These are phyloP conservation scores for Tolmerus cingulatus DNA, from an alignment of 2,888 invertebrate genomes.

Conservation along the genomic window DNA sequence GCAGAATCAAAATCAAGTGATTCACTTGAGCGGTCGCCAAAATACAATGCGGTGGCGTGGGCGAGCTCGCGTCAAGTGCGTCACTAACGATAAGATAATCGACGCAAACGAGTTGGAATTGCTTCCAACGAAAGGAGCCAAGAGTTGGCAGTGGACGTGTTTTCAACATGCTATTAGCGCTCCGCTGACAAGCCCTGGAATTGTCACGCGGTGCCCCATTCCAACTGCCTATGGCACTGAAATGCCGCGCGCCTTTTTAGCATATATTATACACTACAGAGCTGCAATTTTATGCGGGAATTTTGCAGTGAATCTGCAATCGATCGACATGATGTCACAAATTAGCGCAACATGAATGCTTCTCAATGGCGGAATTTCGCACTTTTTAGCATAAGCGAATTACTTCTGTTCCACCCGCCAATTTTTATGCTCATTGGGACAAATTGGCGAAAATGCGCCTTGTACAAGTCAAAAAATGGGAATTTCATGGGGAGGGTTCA, in stretches of 20 bases:
- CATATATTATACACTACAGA: not conserved
- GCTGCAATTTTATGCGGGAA: not conserved
- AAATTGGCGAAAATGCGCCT: not conserved
- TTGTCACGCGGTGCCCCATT: not conserved
- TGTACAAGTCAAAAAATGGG: not conserved
- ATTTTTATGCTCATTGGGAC: not conserved
- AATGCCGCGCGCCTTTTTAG: not conserved
- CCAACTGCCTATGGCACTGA: not conserved
- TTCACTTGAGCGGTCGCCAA: not conserved
- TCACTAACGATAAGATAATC: constrained; percentile 21
- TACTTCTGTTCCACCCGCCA: not conserved
- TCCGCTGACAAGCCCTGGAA: not conserved
- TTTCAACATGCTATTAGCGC: not conserved
- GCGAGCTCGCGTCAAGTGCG: not conserved
- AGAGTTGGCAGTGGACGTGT: not conserved
- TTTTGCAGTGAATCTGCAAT: not conserved
- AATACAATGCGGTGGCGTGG: not conserved
- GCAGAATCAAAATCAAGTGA: not conserved
- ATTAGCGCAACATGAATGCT: not conserved
- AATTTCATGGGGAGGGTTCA: not conserved
- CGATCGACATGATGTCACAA: not conserved
- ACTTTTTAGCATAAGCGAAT: not conserved
- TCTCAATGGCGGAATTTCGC: not conserved
- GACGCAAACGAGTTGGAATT: not conserved
- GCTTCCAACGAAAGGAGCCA: not conserved